Conservation (phyloP, 2,888 invertebrate species). For the Nomada goodeniana region DNA sequence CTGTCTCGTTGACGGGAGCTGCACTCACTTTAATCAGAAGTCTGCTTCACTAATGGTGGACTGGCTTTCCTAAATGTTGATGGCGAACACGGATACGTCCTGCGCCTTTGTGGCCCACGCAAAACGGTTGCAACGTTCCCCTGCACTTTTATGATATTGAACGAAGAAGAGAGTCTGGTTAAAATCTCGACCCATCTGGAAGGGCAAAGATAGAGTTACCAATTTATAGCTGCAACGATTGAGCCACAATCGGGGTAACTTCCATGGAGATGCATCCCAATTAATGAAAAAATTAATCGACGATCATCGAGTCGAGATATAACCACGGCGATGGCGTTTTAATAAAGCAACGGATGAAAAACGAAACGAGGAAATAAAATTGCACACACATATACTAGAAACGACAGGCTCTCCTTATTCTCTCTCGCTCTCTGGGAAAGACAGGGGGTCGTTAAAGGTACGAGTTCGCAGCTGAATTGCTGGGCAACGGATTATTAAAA, state of each 20-base stretch:
- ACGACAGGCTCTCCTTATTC: neutral
- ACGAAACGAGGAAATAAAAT: slow-evolving; percentile 36
- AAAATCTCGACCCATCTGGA: neutral
- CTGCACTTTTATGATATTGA: neutral
- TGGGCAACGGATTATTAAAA: slow-evolving; percentile 45
- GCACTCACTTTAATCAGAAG: slow-evolving; percentile 72
- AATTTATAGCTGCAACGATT: neutral
- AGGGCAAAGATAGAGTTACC: neutral
- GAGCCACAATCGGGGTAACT: neutral
- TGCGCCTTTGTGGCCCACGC: neutral
- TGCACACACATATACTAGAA: neutral
- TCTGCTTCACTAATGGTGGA: slow-evolving; percentile 27
- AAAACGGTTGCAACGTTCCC: neutral
- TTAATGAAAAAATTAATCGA: slow-evolving; percentile 1
- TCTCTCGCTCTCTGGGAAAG: neutral
- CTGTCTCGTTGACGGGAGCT: slow-evolving; percentile 47
- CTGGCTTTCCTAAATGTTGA: slow-evolving; percentile 25
- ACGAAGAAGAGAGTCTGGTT: neutral
- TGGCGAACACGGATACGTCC: slow-evolving; percentile 7
- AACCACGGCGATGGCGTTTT: slow-evolving; percentile 8
- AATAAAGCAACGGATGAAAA: slow-evolving; percentile 16
- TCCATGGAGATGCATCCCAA: neutral
- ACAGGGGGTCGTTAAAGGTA: slow-evolving; percentile 40
- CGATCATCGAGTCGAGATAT: neutral
- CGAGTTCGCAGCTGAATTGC: slow-evolving; percentile 26